Conservation (phyloP, 2,113 vertebrate species). For the Charina bottae region DNA sequence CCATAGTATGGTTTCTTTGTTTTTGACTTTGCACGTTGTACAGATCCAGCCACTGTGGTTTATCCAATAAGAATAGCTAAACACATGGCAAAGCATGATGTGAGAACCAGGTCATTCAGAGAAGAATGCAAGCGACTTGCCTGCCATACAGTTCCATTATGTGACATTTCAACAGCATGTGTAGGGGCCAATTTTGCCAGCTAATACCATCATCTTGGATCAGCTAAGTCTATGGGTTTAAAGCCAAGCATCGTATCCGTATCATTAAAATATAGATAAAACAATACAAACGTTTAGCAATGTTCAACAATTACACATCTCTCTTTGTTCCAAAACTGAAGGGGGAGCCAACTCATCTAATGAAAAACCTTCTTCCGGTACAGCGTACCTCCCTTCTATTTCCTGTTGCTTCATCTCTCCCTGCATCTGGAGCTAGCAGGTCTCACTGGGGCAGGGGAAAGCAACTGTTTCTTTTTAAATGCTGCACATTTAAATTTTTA, state of each 20-base stretch:
- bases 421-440: neutral
- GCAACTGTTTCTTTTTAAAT: neutral
- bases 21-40: no score
- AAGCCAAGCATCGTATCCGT: neutral
- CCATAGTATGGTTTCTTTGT: no score
- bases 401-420: neutral
- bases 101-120: no score
- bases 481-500: no score
- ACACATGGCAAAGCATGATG: no score
- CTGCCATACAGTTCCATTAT: no score
- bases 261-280: neutral
- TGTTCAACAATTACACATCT: neutral
- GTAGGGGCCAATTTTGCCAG: neutral
- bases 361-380: neutral
- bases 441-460: neutral
- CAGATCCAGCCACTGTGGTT: no score
- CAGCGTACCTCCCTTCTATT: neutral
- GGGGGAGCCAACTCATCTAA: no score
- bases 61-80: no score
- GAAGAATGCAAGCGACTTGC: no score
- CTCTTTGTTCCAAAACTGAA: neutral
- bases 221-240: neutral
- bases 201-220: neutral
- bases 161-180: no score
- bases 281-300: neutral